Evolutionary conservation across 2,113 vertebrate genomes (phyloP), one percentile per base, ranked within the genome.

Genomic region (Macquaria ambigua): DNA sequence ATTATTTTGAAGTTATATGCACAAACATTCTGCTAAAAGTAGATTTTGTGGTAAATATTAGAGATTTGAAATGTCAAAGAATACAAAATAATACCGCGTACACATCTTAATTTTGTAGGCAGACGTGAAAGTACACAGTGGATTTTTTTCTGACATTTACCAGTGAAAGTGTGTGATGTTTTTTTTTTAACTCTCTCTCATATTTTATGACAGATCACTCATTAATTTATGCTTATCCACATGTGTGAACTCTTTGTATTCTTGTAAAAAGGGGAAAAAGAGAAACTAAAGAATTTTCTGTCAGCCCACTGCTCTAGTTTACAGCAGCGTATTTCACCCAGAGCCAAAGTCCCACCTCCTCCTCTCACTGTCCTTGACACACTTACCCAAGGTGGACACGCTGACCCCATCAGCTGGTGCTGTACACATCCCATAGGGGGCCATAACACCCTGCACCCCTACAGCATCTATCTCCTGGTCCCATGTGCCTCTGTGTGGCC

Each of bases 381-480:
- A 96, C 95, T 94, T 95, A 90, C 68, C 86, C 94, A 96, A 96
- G 96, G 95, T 95, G 93, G 93, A 91, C 93, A 84, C 18, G 1
- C 87, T 94, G 95, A 95, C 95, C 95, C 93, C 91, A 90, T 95
- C 95, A 95, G 93, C 95, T 94, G 95, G 91, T 90, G 93, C 85
- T 18, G 88, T 89, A 59, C 88, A 86, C 80, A 23, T 95, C 94
- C 93, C 95, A 89, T 61, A 85, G 93, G 94, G 93, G 88, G 89
- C 93, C 69, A 20, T 58, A 91, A 91, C 91, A 89, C 92, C 89
- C 84, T n/a, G 37, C 83, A 89, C 90, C 93, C 90, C 89, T 76
- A 58, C 90, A 82, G 91, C 95, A 96, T 96, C 95, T 95, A 96
- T 96, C 95, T 96, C 93, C 87, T 55, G 78, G 78, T 87, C 93